Conservation (phyloP, 2,797 vertebrate species). For the Micrastur ruficollis region DNA sequence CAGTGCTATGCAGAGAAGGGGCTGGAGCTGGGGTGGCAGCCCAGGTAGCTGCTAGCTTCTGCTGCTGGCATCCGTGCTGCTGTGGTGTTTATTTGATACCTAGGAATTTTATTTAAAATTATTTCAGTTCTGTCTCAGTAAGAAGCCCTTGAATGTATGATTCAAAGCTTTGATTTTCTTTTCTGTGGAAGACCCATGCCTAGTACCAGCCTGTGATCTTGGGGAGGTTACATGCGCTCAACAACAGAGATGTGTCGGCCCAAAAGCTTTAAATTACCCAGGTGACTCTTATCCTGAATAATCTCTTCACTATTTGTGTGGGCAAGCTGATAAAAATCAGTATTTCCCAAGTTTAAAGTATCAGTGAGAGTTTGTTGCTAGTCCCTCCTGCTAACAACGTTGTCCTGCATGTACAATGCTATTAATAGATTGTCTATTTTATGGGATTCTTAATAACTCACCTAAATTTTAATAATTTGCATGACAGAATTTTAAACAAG, state of each 20-base stretch:
- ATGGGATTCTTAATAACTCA: neutral
- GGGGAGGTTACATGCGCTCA: neutral
- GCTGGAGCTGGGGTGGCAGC: neutral
- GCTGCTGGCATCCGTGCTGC: rapidly evolving
- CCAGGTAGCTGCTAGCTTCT: neutral
- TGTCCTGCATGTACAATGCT: neutral
- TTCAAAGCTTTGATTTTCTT: slow-evolving; percentile 43
- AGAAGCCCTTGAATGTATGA: neutral
- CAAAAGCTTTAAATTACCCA: neutral
- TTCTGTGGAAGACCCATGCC: neutral
- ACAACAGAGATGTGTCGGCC: neutral
- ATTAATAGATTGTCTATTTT: neutral
- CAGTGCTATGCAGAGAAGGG: rapidly evolving
- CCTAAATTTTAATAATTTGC: neutral
- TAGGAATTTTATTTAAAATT: slow-evolving; percentile 5
- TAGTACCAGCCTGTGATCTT: slow-evolving; percentile 1
- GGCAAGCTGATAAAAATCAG: neutral
- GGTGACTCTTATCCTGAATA: neutral
- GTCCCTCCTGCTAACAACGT: neutral
- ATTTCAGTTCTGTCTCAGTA: neutral
- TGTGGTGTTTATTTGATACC: neutral
- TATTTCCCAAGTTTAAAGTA: neutral
- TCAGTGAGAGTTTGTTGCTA: neutral
- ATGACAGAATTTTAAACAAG: neutral
- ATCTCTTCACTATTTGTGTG: neutral